phyloP scores from a whole-genome alignment of 2,888 invertebrate species.

The Tortrix viridana region DNA sequence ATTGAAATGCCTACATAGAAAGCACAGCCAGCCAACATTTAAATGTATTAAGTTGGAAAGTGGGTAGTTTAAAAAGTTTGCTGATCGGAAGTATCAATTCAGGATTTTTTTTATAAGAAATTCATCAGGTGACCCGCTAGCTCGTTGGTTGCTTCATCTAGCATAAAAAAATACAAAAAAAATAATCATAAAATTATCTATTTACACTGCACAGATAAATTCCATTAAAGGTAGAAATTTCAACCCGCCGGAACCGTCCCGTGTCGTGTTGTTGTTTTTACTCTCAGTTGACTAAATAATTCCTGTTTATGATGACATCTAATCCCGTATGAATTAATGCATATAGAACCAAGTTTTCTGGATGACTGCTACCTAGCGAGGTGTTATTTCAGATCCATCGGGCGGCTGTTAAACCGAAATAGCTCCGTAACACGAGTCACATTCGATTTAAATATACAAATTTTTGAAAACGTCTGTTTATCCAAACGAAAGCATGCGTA shows the following conservation, averaged over 20 bases:
- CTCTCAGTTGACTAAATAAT: constrained; percentile 82
- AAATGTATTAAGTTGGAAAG: constrained; percentile 10
- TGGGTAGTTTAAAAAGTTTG: neutral
- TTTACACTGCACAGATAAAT: neutral
- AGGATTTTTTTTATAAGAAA: no score
- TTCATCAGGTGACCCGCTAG: no score
- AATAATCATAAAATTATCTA: neutral
- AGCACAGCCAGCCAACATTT: constrained; percentile 4
- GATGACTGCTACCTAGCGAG: constrained; percentile 64
- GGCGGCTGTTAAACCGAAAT: constrained; percentile 78
- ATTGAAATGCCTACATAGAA: constrained; percentile 10
- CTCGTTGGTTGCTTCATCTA: no score
- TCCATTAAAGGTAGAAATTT: constrained; percentile 40
- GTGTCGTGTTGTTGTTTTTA: constrained; percentile 75
- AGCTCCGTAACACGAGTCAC: constrained; percentile 81
- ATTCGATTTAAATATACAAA: constrained; percentile 83
- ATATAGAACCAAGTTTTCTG: constrained; percentile 60
- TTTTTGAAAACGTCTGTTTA: constrained; percentile 82
- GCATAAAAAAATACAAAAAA: no score
- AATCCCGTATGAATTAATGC: constrained; percentile 83
- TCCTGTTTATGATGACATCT: constrained; percentile 84
- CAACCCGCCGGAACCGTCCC: constrained; percentile 63
- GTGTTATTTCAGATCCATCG: constrained; percentile 73
- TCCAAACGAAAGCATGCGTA: constrained; percentile 78
- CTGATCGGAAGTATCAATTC: no score